Evolutionary conservation across 2,888 invertebrate genomes (phyloP).

Genomic region (Camptogramma bilineatum): DNA sequence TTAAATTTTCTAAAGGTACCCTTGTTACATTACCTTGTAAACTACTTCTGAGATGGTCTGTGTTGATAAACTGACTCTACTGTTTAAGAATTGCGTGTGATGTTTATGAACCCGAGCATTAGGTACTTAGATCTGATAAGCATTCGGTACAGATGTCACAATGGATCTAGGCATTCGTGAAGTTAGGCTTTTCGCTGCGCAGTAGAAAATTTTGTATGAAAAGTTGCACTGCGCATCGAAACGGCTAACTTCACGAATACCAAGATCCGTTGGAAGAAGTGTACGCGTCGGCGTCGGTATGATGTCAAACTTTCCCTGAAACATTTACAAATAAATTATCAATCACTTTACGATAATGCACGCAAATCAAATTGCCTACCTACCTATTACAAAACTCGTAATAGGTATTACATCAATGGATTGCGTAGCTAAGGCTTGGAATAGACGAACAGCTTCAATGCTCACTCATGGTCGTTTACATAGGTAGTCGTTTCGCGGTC

Average conservation of each 20-base stretch:
- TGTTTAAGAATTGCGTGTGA: background rate
- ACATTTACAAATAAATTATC: constrained; percentile 17
- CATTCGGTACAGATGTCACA: too few relatives aligned
- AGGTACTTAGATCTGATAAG: background rate
- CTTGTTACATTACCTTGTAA: background rate
- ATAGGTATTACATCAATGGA: constrained; percentile 37
- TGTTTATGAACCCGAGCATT: background rate
- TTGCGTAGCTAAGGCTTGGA: constrained; percentile 24
- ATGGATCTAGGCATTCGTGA: too few relatives aligned
- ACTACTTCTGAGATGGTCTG: background rate
- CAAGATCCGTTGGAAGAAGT: too few relatives aligned
- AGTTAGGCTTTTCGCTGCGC: too few relatives aligned
- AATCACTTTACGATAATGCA: constrained; percentile 27
- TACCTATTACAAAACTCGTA: constrained; percentile 47
- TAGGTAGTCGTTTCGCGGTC: background rate
- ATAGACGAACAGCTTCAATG: constrained; percentile 12
- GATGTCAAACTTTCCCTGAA: constrained; percentile 25
- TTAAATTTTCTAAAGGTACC: too few relatives aligned
- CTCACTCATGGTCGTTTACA: constrained; percentile 2
- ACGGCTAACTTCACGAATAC: too few relatives aligned
- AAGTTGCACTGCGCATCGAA: too few relatives aligned
- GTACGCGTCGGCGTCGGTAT: too few relatives aligned
- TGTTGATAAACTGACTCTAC: too few relatives aligned
- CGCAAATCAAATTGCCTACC: constrained; percentile 46
- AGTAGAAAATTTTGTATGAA: too few relatives aligned